Evolutionary conservation across 1,140 invertebrate genomes (phyloP).

Genomic region (Drosophila quadrilineata): DNA sequence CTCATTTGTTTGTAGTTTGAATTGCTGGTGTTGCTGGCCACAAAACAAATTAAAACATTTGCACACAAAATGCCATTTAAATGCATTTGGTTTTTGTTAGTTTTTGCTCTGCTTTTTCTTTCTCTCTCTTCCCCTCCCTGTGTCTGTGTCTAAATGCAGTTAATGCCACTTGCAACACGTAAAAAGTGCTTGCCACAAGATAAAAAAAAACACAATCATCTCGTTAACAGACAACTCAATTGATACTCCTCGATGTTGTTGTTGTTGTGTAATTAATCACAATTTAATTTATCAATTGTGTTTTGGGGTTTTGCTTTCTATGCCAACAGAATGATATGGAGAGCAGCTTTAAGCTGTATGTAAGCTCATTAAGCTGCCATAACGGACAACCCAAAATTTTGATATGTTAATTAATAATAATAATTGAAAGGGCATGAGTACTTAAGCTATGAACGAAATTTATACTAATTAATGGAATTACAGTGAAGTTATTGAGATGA

Average conservation of each 20-base stretch:
- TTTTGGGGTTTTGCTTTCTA: neutral
- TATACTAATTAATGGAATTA: slow-evolving; percentile 5
- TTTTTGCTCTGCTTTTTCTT: too few relatives aligned
- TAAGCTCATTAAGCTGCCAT: slow-evolving; percentile 11
- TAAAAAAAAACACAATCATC: slow-evolving; percentile 22
- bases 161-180: slow-evolving; percentile 14
- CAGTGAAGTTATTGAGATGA: too few relatives aligned
- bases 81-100: neutral
- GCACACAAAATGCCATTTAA: slow-evolving; percentile 14
- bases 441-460: neutral
- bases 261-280: slow-evolving; percentile 29
- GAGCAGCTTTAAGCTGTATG: slow-evolving; percentile 29
- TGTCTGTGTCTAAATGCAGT: slow-evolving; percentile 17
- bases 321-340: neutral
- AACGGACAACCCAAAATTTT: too few relatives aligned
- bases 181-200: neutral
- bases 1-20: neutral
- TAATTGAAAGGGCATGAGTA: neutral
- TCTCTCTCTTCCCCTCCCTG: too few relatives aligned
- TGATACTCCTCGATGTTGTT: neutral
- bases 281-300: slow-evolving; percentile 30
- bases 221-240: slow-evolving; percentile 20
- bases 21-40: neutral
- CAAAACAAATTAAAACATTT: slow-evolving; percentile 44
- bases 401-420: slow-evolving; percentile 32